A percentile compares a stretch with the other conserved stretches of the same genome.
Evolutionary conservation across 2,113 vertebrate genomes (phyloP).

Genomic region (Erinaceus europaeus): DNA sequence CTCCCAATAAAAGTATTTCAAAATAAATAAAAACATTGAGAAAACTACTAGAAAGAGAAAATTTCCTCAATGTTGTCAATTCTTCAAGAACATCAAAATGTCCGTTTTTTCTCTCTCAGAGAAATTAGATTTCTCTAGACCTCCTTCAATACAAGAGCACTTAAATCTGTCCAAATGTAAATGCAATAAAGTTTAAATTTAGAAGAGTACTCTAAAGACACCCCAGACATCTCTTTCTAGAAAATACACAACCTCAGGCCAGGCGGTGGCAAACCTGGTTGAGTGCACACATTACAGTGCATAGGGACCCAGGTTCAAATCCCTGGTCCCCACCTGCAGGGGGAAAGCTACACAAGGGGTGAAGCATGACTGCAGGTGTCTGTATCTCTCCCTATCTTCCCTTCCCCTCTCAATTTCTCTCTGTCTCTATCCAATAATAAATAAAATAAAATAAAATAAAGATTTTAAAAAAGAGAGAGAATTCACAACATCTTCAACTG

Average conservation of each 20-base stretch:
- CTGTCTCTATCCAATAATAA: no score
- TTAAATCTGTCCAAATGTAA: constrained; percentile 43
- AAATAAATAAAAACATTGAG: background rate
- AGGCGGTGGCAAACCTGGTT: no score
- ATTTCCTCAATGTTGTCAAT: background rate
- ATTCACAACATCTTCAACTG: background rate
- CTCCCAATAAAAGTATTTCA: no score
- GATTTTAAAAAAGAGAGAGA: no score
- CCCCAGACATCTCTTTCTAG: background rate
- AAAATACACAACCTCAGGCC: constrained; percentile 17
- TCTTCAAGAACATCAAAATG: background rate
- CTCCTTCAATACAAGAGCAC: constrained; percentile 38
- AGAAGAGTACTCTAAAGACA: constrained; percentile 26
- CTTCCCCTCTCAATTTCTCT: no score
- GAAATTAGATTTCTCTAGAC: constrained; percentile 24
- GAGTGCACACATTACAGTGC: no score
- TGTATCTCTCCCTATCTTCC: no score
- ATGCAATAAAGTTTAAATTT: constrained; percentile 51
- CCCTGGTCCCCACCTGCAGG: no score
- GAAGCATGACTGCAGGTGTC: no score
- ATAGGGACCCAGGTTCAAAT: no score
- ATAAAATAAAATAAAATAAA: no score
- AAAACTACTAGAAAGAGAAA: background rate
- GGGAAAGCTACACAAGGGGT: no score
- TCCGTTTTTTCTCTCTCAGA: constrained; percentile 14